A percentile compares a stretch with the other conserved stretches of the same genome.
Conservation (phyloP, 2,888 invertebrate genomes). For the Thumatha senex region DNA sequence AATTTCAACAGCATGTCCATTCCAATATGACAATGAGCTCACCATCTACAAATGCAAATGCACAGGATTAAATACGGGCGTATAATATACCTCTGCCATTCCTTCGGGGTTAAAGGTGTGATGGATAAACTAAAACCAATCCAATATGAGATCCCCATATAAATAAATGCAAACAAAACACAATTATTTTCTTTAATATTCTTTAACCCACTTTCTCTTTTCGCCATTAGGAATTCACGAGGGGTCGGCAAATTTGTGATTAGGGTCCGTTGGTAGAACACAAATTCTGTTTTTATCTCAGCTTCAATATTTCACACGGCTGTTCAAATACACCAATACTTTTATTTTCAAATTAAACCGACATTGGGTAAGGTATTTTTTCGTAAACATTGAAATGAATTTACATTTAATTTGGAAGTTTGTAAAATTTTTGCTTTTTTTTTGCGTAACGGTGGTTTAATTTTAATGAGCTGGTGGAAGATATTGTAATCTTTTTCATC, state of each 20-base stretch:
- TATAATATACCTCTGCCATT: too few species aligned
- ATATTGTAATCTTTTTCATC: neutral
- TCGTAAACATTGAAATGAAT: neutral
- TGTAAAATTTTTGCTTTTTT: neutral
- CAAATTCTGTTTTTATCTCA: slow-evolving; percentile 16
- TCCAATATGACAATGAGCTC: too few species aligned
- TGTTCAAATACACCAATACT: neutral
- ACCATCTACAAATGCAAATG: too few species aligned
- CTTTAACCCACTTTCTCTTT: slow-evolving; percentile 24
- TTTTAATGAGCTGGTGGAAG: neutral
- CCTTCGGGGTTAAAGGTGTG: too few species aligned
- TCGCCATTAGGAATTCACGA: slow-evolving; percentile 28
- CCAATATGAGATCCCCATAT: too few species aligned
- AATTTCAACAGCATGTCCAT: too few species aligned
- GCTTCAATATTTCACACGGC: slow-evolving; percentile 1
- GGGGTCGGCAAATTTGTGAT: slow-evolving; percentile 27
- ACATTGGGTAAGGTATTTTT: neutral
- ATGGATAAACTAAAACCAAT: too few species aligned
- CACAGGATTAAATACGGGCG: too few species aligned
- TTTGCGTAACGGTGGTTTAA: neutral
- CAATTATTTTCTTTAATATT: slow-evolving; percentile 20
- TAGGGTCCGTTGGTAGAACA: slow-evolving; percentile 19
- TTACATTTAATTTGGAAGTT: neutral
- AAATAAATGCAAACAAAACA: slow-evolving; percentile 7
- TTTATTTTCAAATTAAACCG: neutral